Percentiles rank a stretch among this genome's conserved stretches.
Conservation (phyloP, 2,888 invertebrate genomes). For the Drosophila prolongata region DNA sequence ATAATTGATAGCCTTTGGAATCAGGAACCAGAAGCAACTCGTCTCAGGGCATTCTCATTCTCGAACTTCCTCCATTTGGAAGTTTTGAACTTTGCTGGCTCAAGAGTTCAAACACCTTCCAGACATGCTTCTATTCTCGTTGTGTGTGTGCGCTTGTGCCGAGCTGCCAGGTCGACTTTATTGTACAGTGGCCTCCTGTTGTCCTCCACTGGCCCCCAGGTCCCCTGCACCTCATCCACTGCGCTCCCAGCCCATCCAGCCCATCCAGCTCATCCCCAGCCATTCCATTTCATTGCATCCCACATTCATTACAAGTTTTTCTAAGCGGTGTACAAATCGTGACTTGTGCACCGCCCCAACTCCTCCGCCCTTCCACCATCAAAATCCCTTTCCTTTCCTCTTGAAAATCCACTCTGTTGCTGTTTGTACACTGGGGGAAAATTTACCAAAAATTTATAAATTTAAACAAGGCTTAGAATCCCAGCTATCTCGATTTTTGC, state of each 20-base stretch:
- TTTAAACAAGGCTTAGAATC: no score
- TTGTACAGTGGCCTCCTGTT: slow-evolving; percentile 32
- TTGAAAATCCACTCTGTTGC: slow-evolving; percentile 29
- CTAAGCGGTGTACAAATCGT: slow-evolving; percentile 67
- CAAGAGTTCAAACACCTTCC: slow-evolving; percentile 63
- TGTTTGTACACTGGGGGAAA: slow-evolving; percentile 3
- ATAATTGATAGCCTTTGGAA: slow-evolving; percentile 23
- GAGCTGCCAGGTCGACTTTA: slow-evolving; percentile 42
- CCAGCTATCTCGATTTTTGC: no score
- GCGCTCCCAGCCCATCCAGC: slow-evolving; percentile 7
- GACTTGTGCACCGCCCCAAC: slow-evolving; percentile 50
- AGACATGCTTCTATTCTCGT: slow-evolving; percentile 1
- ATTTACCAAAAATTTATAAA: no score
- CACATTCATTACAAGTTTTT: slow-evolving; percentile 59
- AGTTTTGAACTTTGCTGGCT: slow-evolving; percentile 47
- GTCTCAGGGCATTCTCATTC: slow-evolving; percentile 37
- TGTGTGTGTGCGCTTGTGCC: slow-evolving; percentile 2
- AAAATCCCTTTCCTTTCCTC: slow-evolving; percentile 6
- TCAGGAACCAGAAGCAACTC: slow-evolving; percentile 8
- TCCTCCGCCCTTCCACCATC: slow-evolving; percentile 16
- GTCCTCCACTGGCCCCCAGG: slow-evolving; percentile 5
- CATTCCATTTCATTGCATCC: slow-evolving; percentile 47
- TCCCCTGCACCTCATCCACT: background rate
- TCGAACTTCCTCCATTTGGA: slow-evolving; percentile 34
- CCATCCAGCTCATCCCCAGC: slow-evolving; percentile 16